Conservation (phyloP, 2,888 invertebrate genomes). For the Diplazon laetatorius region DNA sequence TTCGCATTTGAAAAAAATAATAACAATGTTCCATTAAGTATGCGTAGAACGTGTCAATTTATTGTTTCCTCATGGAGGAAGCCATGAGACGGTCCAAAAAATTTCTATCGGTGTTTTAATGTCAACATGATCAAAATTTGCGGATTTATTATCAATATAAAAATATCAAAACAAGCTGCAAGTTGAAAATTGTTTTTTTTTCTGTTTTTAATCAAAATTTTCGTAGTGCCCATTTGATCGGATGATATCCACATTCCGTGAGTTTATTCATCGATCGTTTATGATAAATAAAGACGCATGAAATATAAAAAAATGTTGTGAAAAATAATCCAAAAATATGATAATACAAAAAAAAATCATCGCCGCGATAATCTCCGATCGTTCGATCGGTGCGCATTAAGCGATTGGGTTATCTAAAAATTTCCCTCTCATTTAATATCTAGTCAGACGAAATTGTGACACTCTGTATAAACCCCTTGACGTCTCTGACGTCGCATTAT, state of each 20-base stretch:
- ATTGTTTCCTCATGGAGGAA: too few relatives aligned
- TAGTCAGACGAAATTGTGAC: slow-evolving; percentile 18
- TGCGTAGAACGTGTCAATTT: too few relatives aligned
- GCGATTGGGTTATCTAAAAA: slow-evolving; percentile 42
- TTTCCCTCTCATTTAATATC: slow-evolving; percentile 9
- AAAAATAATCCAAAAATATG: slow-evolving; percentile 2
- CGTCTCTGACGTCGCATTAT: not conserved
- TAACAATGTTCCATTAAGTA: too few relatives aligned
- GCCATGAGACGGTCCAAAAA: too few relatives aligned
- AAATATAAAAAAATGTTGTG: not conserved
- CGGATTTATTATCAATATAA: too few relatives aligned
- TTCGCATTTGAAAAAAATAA: too few relatives aligned
- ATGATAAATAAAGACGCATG: not conserved
- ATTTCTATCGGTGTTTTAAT: too few relatives aligned
- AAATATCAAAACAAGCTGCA: too few relatives aligned
- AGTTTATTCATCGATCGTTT: too few relatives aligned
- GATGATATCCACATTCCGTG: too few relatives aligned
- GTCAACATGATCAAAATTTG: too few relatives aligned
- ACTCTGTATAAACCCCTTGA: not conserved
- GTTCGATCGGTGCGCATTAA: slow-evolving; percentile 13
- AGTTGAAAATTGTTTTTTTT: not conserved
- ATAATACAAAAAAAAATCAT: not conserved
- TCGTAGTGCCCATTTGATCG: too few relatives aligned
- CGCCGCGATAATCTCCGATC: slow-evolving; percentile 24
- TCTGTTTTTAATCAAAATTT: not conserved